Base-by-base conservation (phyloP, 2,113 vertebrate species). In the Xyliphius kryptos region DNA sequence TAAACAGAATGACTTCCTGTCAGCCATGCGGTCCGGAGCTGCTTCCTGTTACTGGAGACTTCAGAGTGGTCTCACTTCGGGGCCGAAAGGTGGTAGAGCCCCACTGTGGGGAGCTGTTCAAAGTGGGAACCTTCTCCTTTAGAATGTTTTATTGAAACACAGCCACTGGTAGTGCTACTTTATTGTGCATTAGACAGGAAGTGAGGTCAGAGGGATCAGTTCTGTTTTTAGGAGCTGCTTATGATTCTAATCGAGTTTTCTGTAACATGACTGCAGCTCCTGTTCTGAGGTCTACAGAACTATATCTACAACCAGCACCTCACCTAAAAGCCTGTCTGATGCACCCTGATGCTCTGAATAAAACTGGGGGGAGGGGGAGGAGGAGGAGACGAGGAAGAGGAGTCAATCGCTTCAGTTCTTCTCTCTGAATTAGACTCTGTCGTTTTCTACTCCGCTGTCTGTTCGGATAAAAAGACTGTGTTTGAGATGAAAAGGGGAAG, bases 341-440 rank as follows among this genome's bases (percentile, higher is more conserved):
- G 21, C 22, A 38, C 15, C 43, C 13, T 5, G 10, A 48, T n/a
- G 13, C 36, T 38, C 54, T 59, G 22, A 53, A 36, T 17, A 16
- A 59, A 53, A 51, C 8, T 12, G n/a, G 41, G 19, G 44, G 52
- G 63, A 65, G 26, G 6, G 15, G 10, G 13, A 21, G 46, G 13
- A 43, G 22, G 38, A 9, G 19, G 13, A 1, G 5, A 13, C 57
- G 22, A 48, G 59, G 22, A 46, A 61, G 61, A 51, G 53, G 64
- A 70, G 54, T 71, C 68, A 63, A 61, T 74, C 68, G 71, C 71
- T 58, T 16, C 54, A 32, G 56, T 65, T 49, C 44, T 56, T 56
- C 38, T 55, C 14, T 17, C 53, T 68, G 57, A 70, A 65, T 70
- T 67, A 51, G 58, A 62, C 47, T 58, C 71, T 66, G 62, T 52